Evolutionary conservation across 2,888 invertebrate species (phyloP), one percentile per base, ranked within the genome.

Genomic region (Herminia tarsipennalis): DNA sequence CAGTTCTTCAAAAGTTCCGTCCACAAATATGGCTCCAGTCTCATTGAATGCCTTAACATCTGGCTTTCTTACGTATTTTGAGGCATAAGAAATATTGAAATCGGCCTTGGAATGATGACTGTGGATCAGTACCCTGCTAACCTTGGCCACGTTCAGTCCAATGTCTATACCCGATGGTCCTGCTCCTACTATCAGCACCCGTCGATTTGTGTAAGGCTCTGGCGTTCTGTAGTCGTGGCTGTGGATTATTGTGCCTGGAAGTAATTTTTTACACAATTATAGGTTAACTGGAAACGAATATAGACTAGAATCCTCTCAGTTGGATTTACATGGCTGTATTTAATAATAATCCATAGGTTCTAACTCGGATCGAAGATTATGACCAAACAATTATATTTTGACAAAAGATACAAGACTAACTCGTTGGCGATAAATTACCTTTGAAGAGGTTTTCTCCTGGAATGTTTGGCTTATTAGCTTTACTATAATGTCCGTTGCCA

Each of bases 131-230:
- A 75, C 76, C 21, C 73, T 70, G 14, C 92, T 89, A n/a, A 81
- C 55, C 0, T 72, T 66, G 0, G 92, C 83, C 0, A 96, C 77
- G 59, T 95, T 94, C 0, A 95, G 72, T 0, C 93, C 89, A 22
- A 96, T 95, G 67, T 96, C 96, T 73, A 94, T 88, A 1, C 95
- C 96, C 0, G 96, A 96, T 0, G 95, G 93, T 0, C 94, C 94
- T 0, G 94, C 94, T 0, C 96, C 96, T 1, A 96, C 83, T 6
- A 95, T 77, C 1, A 95, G 81, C 0, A 96, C 94, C 1, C 81
- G 88, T 49, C 93, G 92, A 14, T 90, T 92, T 18, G 68, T 76
- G 74, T 93, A 96, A 0, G 76, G 71, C 0, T 93, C 93, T 0
- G 95, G 94, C 10, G 84, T 88, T 65, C 95, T 88, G 76, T 96